Conservation (phyloP, 2,888 invertebrate species). For the Ophion obscuratus region DNA sequence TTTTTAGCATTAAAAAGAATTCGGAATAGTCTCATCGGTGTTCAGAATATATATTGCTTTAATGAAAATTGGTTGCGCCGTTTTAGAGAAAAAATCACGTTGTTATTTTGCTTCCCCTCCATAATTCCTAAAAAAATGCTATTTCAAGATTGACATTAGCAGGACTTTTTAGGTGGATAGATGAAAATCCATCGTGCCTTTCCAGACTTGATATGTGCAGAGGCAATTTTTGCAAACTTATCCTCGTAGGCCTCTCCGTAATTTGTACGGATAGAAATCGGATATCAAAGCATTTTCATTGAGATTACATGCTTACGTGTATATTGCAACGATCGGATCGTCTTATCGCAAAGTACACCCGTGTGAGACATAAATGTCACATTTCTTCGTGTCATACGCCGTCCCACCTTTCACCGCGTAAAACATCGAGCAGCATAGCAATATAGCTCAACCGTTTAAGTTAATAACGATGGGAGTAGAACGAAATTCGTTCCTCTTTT, state of each 20-base stretch:
- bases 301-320: conserved; percentile 6
- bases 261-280: neutral
- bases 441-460: conserved; percentile 26
- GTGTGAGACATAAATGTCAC: conserved; percentile 24
- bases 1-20: too few relatives aligned
- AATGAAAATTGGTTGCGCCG: too few relatives aligned
- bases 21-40: too few relatives aligned
- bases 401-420: neutral
- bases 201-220: too few relatives aligned
- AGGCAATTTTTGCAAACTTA: neutral
- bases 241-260: neutral
- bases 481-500: conserved; percentile 10
- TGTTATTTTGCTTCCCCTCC: too few relatives aligned
- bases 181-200: too few relatives aligned
- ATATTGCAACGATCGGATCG: neutral
- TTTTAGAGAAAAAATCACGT: too few relatives aligned
- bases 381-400: neutral
- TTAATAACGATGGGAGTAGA: conserved; percentile 40
- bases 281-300: neutral
- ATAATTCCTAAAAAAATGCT: too few relatives aligned
- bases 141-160: too few relatives aligned
- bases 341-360: conserved; percentile 54
- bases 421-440: neutral
- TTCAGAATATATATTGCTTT: too few relatives aligned
- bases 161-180: too few relatives aligned